Evolutionary conservation across 2,888 invertebrate species (phyloP).

Genomic region (Chrysopilus asiliformis): DNA sequence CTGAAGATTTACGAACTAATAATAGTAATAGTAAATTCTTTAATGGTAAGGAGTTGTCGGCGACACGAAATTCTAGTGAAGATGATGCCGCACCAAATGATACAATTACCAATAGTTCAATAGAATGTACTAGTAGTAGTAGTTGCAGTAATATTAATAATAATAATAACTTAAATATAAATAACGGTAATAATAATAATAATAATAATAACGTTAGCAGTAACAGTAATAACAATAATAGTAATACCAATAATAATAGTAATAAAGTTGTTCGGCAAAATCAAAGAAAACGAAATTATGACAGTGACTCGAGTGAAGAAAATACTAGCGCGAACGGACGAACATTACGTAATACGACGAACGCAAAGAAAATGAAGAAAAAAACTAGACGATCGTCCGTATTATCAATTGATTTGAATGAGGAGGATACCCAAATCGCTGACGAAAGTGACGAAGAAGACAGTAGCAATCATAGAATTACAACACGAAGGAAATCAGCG

Average conservation of each 20-base stretch:
- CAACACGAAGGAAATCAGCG: conserved; percentile 18
- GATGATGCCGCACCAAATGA: conserved; percentile 8
- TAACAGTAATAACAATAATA: conserved; percentile 9
- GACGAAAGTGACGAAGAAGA: conserved; percentile 15
- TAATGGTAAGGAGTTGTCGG: conserved; percentile 10
- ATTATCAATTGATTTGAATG: conserved; percentile 20
- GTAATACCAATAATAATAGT: not conserved
- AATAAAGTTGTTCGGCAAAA: conserved; percentile 5
- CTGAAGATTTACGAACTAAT: conserved; percentile 12
- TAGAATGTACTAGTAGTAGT: conserved; percentile 7
- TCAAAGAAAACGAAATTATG: conserved; percentile 24
- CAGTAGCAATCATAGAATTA: conserved; percentile 15
- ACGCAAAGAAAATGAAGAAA: conserved; percentile 18
- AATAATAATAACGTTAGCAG: conserved; percentile 9
- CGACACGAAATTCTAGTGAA: conserved; percentile 6
- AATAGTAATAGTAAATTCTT: conserved; percentile 9
- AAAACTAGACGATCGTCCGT: conserved; percentile 19
- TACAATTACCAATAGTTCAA: conserved; percentile 2
- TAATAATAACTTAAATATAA: too few relatives aligned
- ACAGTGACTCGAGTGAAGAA: conserved; percentile 20
- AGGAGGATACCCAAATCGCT: conserved; percentile 19
- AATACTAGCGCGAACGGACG: conserved; percentile 16
- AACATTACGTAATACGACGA: conserved; percentile 11
- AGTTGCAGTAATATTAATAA: conserved; percentile 9
- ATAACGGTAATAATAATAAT: conserved; percentile 5